These are phyloP conservation scores for Apteryx mantelli DNA, from an alignment of 2,113 vertebrate species.

Conservation along the genomic window DNA sequence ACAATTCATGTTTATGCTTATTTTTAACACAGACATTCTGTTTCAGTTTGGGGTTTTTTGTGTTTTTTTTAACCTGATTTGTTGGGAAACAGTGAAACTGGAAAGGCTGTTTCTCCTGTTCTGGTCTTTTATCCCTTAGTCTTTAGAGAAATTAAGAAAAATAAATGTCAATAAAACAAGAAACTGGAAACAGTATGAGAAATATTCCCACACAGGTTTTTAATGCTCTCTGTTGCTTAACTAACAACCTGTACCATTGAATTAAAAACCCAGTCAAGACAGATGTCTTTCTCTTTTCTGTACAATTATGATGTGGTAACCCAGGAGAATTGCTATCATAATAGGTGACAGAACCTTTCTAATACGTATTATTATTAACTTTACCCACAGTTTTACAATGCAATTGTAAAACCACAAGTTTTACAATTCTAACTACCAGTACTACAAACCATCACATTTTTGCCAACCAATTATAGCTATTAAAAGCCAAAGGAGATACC, in stretches of 20 bases:
- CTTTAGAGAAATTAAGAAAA: background rate
- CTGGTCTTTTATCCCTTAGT: background rate
- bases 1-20: background rate
- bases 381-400: background rate
- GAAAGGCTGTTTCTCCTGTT: background rate
- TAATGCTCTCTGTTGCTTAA: background rate
- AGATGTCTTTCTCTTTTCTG: conserved; percentile 10
- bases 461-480: background rate
- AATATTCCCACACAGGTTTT: background rate
- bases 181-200: background rate
- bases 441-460: background rate
- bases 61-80: background rate
- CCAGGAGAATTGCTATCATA: background rate
- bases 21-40: background rate
- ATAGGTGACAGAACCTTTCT: background rate
- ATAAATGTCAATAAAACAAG: background rate
- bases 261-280: conserved; percentile 15
- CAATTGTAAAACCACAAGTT: background rate
- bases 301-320: background rate
- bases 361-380: background rate
- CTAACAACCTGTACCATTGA: background rate
- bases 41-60: background rate
- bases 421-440: background rate
- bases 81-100: background rate
- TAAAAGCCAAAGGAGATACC: background rate